Base-by-base conservation (phyloP, 2,113 vertebrate species). In the Dendropsophus ebraccatus region DNA sequence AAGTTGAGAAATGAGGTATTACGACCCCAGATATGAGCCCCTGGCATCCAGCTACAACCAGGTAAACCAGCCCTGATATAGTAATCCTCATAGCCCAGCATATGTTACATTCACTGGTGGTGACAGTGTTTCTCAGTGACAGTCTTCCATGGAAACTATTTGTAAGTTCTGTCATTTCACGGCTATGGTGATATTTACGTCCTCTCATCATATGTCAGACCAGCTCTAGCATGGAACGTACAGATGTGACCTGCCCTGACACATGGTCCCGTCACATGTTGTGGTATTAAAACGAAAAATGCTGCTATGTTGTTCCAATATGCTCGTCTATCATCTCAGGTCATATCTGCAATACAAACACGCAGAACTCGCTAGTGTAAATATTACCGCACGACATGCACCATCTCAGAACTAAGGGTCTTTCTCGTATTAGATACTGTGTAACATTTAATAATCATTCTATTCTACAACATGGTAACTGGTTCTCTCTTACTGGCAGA, bases 401-500 rank as follows among this genome's bases (percentile, higher is more conserved):
- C 32, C 77, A 25, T 32, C 25, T 17, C 73, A 37, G 69, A 23
- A 72, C 35, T 5, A 1, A 13, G 37, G 41, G 25, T 76, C 50
- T 77, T 12, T 30, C 21, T 2, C 17, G 14, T 50, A 13, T n/a
- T 4, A 10, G 25, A 82, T 82, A 70, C 49, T 84, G 52, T 47
- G 32, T 52, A 41, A 11, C 30, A 5, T 74, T 60, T 60, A 2
- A 82, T 90, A 90, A 4, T 50, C 28, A 69, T 80, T 84, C 62
- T 88, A 89, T 91, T 77, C 17, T 89, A 87, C 87, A 80, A 82
- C 90, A 89, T 90, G 90, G 90, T 93, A 91, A 93, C 93, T 92
- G 91, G 92, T 93, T 93, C 92, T 93, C 87, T 94, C 92, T 93
- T 87, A 82, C 93, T 93, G 93, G 92, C 92, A 94, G 92, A 93